Percentiles rank a stretch among this genome's conserved stretches.
These are phyloP conservation scores for Cacatua alba DNA, from an alignment of 2,113 vertebrate species.

Conservation along the genomic window DNA sequence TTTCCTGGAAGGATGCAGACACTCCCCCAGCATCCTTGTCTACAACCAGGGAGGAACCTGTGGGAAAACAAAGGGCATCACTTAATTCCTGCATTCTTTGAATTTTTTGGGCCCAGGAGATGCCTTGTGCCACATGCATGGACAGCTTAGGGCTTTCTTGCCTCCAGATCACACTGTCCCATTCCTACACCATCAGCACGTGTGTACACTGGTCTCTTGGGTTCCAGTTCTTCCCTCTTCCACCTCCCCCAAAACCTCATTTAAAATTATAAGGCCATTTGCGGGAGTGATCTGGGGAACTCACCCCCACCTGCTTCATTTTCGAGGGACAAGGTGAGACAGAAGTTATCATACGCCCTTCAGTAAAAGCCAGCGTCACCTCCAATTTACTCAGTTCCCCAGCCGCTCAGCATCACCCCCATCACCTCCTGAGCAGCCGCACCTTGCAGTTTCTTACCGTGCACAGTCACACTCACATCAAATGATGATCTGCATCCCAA, in stretches of 20 bases:
- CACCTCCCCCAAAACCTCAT: background rate
- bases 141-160: background rate
- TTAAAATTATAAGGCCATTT: background rate
- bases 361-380: background rate
- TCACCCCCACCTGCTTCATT: background rate
- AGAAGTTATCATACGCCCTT: background rate
- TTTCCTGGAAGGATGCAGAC: background rate
- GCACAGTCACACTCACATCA: background rate
- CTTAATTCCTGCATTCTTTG: background rate
- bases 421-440: background rate
- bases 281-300: fast-evolving
- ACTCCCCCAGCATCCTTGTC: background rate
- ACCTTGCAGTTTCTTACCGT: fast-evolving
- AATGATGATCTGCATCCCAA: background rate
- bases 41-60: background rate
- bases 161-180: fast-evolving
- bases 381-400: background rate
- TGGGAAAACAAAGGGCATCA: fast-evolving
- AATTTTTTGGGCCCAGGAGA: background rate
- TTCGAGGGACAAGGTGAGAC: background rate
- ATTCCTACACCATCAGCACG: fast-evolving
- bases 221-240: background rate
- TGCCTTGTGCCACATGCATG: fast-evolving
- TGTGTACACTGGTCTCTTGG: fast-evolving
- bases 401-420: fast-evolving